Conservation (phyloP, 2,797 vertebrate species). For the Luscinia megarhynchos region DNA sequence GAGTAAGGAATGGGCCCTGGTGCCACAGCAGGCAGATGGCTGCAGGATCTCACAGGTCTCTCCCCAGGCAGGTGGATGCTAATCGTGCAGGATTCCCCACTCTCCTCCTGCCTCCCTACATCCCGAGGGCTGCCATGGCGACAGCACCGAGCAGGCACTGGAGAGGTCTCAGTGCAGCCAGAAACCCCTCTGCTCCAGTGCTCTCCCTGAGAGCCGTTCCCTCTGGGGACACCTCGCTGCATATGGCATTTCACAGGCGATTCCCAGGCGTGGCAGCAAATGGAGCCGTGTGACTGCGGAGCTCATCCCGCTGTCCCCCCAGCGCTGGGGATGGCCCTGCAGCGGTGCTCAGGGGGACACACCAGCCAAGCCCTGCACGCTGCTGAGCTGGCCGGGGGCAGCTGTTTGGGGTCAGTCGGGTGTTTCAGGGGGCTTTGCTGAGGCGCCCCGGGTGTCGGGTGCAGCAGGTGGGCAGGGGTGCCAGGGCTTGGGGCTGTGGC, state of each 20-base stretch:
- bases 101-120: background rate
- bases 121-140: background rate
- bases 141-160: background rate
- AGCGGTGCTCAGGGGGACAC: background rate
- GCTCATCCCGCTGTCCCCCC: background rate
- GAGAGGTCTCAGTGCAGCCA: background rate
- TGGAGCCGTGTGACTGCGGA: background rate
- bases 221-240: background rate
- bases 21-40: background rate
- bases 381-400: background rate
- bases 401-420: background rate
- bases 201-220: background rate
- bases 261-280: background rate
- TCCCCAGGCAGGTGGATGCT: background rate
- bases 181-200: background rate
- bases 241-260: background rate
- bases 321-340: fast-evolving
- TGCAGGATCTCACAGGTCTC: background rate
- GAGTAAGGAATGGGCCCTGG: background rate
- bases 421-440: background rate
- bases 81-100: background rate
- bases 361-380: background rate
- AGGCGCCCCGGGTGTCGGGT: background rate
- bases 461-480: background rate
- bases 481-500: background rate